phyloP scores from a whole-genome alignment of 2,113 vertebrate species.

The Brachyhypopomus occidentalis region DNA sequence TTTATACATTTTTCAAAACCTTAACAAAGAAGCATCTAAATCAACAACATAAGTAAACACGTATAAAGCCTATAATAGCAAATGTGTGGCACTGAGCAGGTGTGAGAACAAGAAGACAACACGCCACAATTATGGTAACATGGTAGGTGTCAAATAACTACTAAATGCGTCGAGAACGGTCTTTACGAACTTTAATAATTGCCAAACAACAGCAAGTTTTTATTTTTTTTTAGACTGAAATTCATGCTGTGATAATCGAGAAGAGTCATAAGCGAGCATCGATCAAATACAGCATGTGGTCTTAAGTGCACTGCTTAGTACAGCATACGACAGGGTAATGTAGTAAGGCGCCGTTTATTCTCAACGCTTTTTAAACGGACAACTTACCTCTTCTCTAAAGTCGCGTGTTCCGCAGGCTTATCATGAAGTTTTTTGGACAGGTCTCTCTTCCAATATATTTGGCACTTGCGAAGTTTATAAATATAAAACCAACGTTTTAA shows the following conservation, averaged over 20 bases:
- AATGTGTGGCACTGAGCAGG: background rate
- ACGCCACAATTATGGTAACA: constrained; percentile 12
- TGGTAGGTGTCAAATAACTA: background rate
- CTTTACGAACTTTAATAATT: background rate
- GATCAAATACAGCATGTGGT: no score
- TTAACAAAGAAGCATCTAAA: background rate
- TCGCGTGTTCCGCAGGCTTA: constrained; percentile 8
- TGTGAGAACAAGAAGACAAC: background rate
- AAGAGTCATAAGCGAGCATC: no score
- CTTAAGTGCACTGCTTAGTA: no score
- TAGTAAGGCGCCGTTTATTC: background rate
- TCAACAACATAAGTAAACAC: background rate
- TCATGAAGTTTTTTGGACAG: constrained; percentile 1
- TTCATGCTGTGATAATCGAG: no score
- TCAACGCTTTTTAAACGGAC: background rate
- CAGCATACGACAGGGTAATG: no score
- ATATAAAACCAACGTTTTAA: background rate
- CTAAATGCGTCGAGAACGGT: background rate
- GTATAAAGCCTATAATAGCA: background rate
- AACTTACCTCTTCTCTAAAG: background rate
- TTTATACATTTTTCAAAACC: background rate
- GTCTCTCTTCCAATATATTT: background rate
- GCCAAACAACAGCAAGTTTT: background rate
- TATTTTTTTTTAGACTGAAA: background rate
- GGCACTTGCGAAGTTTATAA: constrained; percentile 8